Conservation (phyloP, 2,888 invertebrate species). For the Chironomus riparius region DNA sequence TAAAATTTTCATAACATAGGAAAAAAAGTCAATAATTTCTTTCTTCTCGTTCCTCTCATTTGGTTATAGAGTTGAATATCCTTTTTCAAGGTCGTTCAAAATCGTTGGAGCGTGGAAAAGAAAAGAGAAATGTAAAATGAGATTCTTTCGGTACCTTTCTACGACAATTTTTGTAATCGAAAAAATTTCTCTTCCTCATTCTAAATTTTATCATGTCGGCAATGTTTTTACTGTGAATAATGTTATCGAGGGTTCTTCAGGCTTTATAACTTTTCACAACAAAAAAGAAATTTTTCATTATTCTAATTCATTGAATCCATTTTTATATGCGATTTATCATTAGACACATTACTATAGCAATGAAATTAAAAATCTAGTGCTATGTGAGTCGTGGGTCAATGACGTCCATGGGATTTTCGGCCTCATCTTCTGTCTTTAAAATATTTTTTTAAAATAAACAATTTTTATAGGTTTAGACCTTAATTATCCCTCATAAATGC, state of each 20-base stretch:
- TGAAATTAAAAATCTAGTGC: constrained; percentile 2
- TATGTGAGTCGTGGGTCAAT: too few species aligned
- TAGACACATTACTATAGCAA: neutral
- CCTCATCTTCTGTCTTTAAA: too few species aligned
- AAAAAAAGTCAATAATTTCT: constrained; percentile 15
- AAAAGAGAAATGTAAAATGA: neutral
- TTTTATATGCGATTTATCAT: constrained; percentile 23
- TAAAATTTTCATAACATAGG: neutral
- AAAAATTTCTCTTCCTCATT: too few species aligned
- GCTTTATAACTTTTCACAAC: too few species aligned
- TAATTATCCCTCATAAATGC: too few species aligned
- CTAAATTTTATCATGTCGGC: too few species aligned
- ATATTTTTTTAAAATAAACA: too few species aligned
- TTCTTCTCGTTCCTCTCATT: neutral
- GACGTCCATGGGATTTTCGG: too few species aligned
- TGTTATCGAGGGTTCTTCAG: constrained; percentile 4
- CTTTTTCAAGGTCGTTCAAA: constrained; percentile 18
- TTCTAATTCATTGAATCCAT: constrained; percentile 18
- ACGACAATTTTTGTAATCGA: neutral
- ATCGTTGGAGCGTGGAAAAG: neutral
- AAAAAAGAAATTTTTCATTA: neutral
- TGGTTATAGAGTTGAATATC: constrained; percentile 12
- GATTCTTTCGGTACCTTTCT: too few species aligned
- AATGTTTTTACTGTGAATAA: neutral
- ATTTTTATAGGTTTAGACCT: too few species aligned